phyloP scores from a whole-genome alignment of 2,888 invertebrate species.

The Tenthredo notha region DNA sequence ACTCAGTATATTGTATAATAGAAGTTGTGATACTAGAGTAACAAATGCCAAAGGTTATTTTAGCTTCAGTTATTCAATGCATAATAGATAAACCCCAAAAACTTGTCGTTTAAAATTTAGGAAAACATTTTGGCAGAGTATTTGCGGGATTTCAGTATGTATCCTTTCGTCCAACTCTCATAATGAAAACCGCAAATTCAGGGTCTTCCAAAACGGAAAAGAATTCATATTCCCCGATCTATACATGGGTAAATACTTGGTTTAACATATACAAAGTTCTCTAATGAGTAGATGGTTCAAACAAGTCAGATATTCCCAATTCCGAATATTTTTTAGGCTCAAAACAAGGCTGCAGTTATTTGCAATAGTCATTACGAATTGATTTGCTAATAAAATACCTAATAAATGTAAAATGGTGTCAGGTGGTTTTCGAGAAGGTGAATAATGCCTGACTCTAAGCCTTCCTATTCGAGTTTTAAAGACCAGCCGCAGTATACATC shows the following conservation, averaged over 20 bases:
- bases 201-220: neutral
- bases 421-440: conserved; percentile 14
- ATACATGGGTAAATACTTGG: neutral
- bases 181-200: neutral
- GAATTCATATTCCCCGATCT: neutral
- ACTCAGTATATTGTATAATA: conserved; percentile 11
- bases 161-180: neutral
- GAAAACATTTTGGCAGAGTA: neutral
- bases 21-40: neutral
- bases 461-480: conserved; percentile 33
- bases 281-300: neutral
- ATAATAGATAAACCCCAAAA: neutral
- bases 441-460: conserved; percentile 13
- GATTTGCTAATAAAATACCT: neutral
- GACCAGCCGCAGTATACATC: conserved; percentile 1
- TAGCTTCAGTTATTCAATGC: neutral
- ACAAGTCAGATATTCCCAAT: neutral
- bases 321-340: neutral
- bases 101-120: neutral
- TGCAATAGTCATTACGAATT: neutral
- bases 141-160: neutral
- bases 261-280: neutral
- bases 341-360: neutral
- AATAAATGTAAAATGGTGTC: neutral
- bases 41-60: conserved; percentile 23